phyloP scores from a whole-genome alignment of 2,797 vertebrate genomes.

The Phalanger gymnotis region DNA sequence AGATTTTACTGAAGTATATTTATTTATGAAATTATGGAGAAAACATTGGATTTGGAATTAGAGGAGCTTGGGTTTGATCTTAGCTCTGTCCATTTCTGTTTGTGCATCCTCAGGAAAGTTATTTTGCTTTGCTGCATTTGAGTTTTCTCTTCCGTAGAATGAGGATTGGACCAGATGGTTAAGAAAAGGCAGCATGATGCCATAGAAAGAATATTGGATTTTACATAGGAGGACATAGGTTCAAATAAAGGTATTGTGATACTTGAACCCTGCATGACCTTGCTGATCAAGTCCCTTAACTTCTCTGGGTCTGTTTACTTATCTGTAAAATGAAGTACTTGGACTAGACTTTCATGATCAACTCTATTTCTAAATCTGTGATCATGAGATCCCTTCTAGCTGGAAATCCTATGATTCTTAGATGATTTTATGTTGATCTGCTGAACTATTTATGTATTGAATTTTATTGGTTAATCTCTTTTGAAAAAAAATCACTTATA shows the following conservation, averaged over 20 bases:
- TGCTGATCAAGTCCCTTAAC: neutral
- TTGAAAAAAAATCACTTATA: neutral
- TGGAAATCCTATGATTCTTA: neutral
- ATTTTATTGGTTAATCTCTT: neutral
- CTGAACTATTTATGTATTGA: neutral
- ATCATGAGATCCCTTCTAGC: neutral
- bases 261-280: neutral
- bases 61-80: neutral
- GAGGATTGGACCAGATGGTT: neutral
- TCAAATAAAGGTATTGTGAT: neutral
- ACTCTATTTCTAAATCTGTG: neutral
- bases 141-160: neutral
- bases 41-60: neutral
- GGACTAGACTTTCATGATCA: neutral
- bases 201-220: neutral
- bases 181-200: neutral
- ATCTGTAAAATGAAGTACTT: neutral
- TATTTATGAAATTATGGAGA: neutral
- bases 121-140: neutral
- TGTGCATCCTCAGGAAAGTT: neutral
- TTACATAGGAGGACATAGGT: neutral
- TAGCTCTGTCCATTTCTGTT: neutral
- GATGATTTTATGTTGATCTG: neutral
- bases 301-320: neutral
- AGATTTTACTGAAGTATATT: neutral